Evolutionary conservation across 37 sponge, comb jelly and placozoan species (phyloP).

Genomic region (Hormiphora californensis): DNA sequence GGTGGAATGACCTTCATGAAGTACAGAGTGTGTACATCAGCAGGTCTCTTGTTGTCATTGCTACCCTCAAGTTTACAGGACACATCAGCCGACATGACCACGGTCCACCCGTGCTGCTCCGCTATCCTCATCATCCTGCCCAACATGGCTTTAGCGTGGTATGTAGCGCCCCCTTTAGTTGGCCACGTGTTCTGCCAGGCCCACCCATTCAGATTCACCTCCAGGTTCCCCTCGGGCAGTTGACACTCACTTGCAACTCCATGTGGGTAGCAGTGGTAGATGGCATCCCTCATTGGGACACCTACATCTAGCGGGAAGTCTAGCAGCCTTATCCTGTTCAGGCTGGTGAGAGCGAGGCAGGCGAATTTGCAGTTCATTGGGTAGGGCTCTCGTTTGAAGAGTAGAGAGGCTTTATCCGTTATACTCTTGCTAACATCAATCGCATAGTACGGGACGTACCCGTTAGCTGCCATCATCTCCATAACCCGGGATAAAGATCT

Average conservation of each 20-base stretch:
- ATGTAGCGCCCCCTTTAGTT: not conserved
- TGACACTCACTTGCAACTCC: not conserved
- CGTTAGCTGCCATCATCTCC: not conserved
- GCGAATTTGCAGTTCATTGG: not conserved
- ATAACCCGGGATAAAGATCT: not conserved
- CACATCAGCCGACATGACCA: constrained; percentile 3
- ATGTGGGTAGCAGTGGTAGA: not conserved
- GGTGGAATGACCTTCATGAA: too few species aligned
- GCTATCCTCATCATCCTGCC: constrained; percentile 13
- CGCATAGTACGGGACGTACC: not conserved
- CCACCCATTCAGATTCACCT: not conserved
- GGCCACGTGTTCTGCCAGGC: not conserved
- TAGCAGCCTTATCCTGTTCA: not conserved
- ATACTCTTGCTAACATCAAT: not conserved
- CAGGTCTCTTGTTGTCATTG: not conserved
- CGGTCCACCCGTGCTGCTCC: not conserved
- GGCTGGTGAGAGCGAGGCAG: not conserved
- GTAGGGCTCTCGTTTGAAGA: not conserved
- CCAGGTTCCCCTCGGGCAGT: not conserved
- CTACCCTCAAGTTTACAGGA: not conserved
- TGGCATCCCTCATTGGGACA: not conserved
- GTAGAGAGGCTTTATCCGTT: constrained; percentile 20
- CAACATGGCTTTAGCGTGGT: not conserved
- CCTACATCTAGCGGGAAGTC: constrained; percentile 26
- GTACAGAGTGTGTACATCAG: constrained; percentile 10